These are phyloP conservation scores for Zaprionus africanus DNA, from an alignment of 1,140 invertebrate genomes.

Conservation along the genomic window DNA sequence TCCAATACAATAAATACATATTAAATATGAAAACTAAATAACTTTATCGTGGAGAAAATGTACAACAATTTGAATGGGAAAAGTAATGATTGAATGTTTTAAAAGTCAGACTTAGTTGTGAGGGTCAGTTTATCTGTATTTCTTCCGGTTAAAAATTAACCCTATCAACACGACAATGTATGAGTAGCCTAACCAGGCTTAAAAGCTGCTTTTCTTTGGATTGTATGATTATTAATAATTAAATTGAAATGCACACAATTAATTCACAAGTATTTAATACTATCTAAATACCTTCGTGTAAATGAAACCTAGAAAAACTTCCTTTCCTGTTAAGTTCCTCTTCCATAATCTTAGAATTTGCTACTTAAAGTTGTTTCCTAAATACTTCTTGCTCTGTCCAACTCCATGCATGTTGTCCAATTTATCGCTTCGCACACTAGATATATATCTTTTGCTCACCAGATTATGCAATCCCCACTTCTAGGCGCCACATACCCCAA, in stretches of 20 bases:
- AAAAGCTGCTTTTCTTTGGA: too few relatives aligned
- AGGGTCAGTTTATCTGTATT: too few relatives aligned
- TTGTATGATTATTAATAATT: too few relatives aligned
- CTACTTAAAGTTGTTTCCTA: background rate
- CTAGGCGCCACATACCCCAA: constrained; percentile 49
- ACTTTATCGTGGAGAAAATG: too few relatives aligned
- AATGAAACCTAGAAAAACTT: background rate
- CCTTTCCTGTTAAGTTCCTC: background rate
- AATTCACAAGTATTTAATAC: too few relatives aligned
- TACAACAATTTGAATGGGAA: too few relatives aligned
- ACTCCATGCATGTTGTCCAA: background rate
- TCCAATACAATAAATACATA: constrained; percentile 66
- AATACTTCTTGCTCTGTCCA: background rate
- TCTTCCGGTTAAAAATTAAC: too few relatives aligned
- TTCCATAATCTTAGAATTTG: background rate
- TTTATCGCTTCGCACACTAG: constrained; percentile 11
- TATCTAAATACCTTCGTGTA: background rate
- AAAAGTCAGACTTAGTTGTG: too few relatives aligned
- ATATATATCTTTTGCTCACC: constrained; percentile 4
- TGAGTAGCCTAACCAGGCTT: too few relatives aligned
- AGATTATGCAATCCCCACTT: constrained; percentile 71
- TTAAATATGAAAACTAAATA: constrained; percentile 36
- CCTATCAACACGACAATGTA: too few relatives aligned
- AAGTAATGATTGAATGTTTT: background rate
- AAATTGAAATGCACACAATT: too few relatives aligned